These are phyloP conservation scores for Cichlasoma orientale DNA, from an alignment of 2,797 vertebrate species.

Conservation along the genomic window DNA sequence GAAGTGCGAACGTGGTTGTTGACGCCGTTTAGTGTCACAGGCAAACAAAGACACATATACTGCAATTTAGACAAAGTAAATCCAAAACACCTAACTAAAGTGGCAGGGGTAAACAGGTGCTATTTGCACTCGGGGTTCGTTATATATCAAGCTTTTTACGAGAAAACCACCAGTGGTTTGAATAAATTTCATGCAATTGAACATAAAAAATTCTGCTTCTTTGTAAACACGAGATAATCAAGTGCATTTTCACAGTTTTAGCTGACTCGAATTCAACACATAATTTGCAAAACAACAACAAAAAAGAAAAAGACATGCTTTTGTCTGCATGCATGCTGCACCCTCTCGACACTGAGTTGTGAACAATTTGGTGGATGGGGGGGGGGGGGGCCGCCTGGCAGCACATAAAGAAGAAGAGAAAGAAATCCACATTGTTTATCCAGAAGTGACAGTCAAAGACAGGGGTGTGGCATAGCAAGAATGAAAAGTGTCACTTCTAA, in stretches of 20 bases:
- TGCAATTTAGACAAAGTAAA: not conserved
- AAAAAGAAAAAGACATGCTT: not conserved
- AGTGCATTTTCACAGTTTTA: constrained; percentile 2
- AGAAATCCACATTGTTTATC: constrained; percentile 29
- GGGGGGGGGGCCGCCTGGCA: not conserved
- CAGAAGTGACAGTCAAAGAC: constrained; percentile 18
- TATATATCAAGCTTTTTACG: not conserved
- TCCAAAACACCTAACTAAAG: not conserved
- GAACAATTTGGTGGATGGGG: constrained; percentile 21
- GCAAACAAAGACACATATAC: constrained; percentile 15
- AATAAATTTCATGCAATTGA: not conserved
- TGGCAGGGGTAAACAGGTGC: not conserved
- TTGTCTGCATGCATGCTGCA: constrained; percentile 27
- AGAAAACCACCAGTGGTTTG: not conserved
- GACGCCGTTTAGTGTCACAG: not conserved
- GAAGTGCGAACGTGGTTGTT: not conserved
- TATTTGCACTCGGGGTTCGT: not conserved
- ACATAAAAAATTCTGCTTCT: not conserved
- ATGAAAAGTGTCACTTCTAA: constrained; percentile 6
- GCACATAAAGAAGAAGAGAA: not conserved
- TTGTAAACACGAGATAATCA: not conserved
- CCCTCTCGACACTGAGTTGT: constrained; percentile 19
- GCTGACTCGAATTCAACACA: not conserved
- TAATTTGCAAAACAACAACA: not conserved
- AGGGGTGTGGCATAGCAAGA: not conserved